A percentile compares a stretch with the other conserved stretches of the same genome.
Conservation (phyloP, 2,113 vertebrate species). For the Chrysemys picta region DNA sequence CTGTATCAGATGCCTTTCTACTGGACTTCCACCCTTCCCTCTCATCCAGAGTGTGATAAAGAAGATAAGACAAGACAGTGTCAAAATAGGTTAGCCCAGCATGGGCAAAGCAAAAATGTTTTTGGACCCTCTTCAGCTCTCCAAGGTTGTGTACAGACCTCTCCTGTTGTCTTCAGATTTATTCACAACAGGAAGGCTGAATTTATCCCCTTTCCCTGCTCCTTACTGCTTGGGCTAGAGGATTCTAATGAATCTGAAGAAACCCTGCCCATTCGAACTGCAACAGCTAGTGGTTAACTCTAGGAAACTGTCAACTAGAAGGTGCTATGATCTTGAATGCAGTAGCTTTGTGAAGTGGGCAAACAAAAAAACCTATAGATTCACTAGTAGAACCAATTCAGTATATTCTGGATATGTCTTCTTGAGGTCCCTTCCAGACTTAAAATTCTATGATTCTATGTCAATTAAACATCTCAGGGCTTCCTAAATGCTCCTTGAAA, state of each 20-base stretch:
- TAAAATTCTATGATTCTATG: neutral
- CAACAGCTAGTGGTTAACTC: neutral
- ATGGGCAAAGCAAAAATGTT: too few relatives aligned
- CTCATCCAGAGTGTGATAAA: too few relatives aligned
- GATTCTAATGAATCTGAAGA: neutral
- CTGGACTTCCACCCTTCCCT: too few relatives aligned
- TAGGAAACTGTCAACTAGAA: neutral
- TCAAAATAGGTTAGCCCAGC: too few relatives aligned
- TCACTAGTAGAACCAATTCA: neutral
- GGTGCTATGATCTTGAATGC: slow-evolving; percentile 9
- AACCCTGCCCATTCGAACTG: neutral
- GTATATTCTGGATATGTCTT: neutral
- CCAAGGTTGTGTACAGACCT: too few relatives aligned
- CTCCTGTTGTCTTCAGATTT: neutral
- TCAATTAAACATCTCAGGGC: neutral
- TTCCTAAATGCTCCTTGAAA: neutral
- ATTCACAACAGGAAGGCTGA: neutral
- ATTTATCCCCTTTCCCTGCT: neutral
- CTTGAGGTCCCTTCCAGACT: too few relatives aligned
- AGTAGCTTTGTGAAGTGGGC: neutral
- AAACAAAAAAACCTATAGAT: slow-evolving; percentile 4
- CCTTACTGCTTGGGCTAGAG: neutral
- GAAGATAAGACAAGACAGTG: too few relatives aligned
- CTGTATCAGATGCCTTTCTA: too few relatives aligned
- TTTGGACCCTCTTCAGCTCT: too few relatives aligned